Conservation (phyloP, 1,140 invertebrate species). For the Ectropis grisescens region DNA sequence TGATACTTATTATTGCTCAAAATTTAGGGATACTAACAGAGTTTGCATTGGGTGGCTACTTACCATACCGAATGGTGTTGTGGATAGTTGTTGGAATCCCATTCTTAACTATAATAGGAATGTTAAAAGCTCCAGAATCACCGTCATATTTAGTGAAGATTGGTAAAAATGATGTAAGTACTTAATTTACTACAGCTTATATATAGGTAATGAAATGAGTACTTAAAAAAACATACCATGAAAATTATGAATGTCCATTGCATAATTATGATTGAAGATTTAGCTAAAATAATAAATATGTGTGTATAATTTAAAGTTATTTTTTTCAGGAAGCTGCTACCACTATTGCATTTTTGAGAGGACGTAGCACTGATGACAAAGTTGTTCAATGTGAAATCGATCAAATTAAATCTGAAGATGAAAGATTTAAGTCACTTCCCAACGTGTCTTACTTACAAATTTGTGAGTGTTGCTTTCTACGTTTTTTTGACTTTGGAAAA, state of each 20-base stretch:
- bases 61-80: conserved; percentile 41
- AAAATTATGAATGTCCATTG: neutral
- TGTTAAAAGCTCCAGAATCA: conserved; percentile 61
- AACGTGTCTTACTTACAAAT: conserved; percentile 14
- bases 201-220: too few species aligned
- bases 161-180: conserved; percentile 40
- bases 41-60: conserved; percentile 51
- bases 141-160: conserved; percentile 51
- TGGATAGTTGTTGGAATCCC: conserved; percentile 44
- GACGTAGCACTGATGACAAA: conserved; percentile 15
- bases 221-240: neutral
- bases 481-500: too few species aligned
- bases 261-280: too few species aligned
- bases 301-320: too few species aligned
- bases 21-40: conserved; percentile 42
- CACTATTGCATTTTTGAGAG: conserved; percentile 15
- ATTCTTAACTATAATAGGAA: conserved; percentile 31
- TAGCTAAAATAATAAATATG: too few species aligned
- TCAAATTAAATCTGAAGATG: conserved; percentile 15
- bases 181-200: too few species aligned
- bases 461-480: conserved; percentile 23
- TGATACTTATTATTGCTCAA: conserved; percentile 25
- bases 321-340: conserved; percentile 21
- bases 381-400: conserved; percentile 20
- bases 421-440: conserved; percentile 14